Evolutionary conservation across 2,113 vertebrate genomes (phyloP).

Genomic region (Mus pahari): DNA sequence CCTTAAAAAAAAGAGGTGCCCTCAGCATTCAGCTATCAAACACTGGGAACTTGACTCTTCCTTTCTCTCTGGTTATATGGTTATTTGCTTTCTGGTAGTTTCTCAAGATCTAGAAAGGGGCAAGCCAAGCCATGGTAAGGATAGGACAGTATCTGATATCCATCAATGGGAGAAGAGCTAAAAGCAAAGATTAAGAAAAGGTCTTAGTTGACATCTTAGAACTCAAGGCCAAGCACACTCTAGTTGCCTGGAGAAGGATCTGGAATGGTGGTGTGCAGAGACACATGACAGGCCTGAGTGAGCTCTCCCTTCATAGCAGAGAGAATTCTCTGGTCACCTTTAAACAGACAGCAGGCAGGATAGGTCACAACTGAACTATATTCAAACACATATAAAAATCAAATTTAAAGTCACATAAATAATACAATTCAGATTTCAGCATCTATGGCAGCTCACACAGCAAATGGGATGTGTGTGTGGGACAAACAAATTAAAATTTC

Average conservation of each 20-base stretch:
- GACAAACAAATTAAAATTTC: slow-evolving; percentile 28
- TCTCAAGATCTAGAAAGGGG: background rate
- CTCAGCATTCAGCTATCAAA: background rate
- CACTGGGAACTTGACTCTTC: background rate
- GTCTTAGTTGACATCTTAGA: background rate
- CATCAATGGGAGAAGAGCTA: background rate
- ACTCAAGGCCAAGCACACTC: too few relatives aligned
- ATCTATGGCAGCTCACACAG: background rate
- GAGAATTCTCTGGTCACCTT: slow-evolving; percentile 11
- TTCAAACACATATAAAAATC: slow-evolving; percentile 38
- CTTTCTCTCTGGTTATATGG: background rate
- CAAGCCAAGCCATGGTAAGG: background rate
- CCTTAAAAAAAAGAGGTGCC: background rate
- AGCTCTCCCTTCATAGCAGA: background rate
- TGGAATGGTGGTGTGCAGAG: background rate
- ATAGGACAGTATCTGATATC: background rate
- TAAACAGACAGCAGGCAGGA: background rate
- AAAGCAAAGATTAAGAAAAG: background rate
- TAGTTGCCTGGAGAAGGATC: background rate
- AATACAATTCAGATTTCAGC: background rate
- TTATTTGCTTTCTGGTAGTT: background rate
- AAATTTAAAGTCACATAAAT: slow-evolving; percentile 61
- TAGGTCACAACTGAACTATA: background rate
- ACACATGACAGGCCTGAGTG: background rate
- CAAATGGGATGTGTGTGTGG: background rate